phyloP scores from a whole-genome alignment of 2,888 invertebrate species.

The Leptopterna dolabrata region DNA sequence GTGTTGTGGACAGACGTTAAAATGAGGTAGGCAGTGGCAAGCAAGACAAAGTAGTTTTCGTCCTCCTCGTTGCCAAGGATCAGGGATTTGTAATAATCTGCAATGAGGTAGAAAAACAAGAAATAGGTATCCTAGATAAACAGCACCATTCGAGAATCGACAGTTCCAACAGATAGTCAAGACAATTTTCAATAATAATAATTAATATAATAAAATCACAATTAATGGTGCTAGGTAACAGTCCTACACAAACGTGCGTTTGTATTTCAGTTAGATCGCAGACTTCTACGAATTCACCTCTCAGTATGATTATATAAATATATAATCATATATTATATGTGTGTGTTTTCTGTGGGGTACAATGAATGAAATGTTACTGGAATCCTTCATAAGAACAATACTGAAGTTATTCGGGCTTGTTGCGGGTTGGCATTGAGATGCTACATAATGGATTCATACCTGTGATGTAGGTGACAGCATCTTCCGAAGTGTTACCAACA shows the following conservation, averaged over 20 bases:
- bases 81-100: conserved; percentile 4
- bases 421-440: not conserved
- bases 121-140: not conserved
- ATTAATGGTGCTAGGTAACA: not conserved
- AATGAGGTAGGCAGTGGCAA: conserved; percentile 47
- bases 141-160: not conserved
- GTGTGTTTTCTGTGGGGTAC: too few relatives aligned
- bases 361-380: too few relatives aligned
- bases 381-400: not conserved
- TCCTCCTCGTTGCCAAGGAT: not conserved
- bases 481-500: not conserved
- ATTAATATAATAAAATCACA: not conserved
- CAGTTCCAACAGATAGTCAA: too few relatives aligned
- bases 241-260: not conserved
- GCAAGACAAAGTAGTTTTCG: conserved; percentile 5
- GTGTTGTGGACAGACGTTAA: conserved; percentile 46
- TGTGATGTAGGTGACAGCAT: not conserved
- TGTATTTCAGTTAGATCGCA: too few relatives aligned
- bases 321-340: too few relatives aligned
- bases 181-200: too few relatives aligned
- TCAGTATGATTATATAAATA: too few relatives aligned
- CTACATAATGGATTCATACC: not conserved
- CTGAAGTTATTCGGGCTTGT: not conserved
- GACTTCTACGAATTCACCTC: too few relatives aligned
- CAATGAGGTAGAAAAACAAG: not conserved